Evolutionary conservation across 2,888 invertebrate species (phyloP), one percentile per base, ranked within the genome.

Genomic region (Dicycla oo): DNA sequence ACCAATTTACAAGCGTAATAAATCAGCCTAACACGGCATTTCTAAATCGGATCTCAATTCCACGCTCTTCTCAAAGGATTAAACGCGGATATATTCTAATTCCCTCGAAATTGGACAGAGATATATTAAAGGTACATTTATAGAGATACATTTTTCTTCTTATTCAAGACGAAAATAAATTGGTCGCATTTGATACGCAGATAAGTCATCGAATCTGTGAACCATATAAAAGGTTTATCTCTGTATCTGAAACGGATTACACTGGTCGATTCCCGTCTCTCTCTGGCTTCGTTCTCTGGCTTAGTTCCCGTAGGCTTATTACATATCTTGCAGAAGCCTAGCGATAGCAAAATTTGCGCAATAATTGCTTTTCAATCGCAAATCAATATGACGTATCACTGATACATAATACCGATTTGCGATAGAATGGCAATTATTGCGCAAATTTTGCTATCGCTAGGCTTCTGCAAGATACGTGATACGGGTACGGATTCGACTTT

Each of bases 121-220:
- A 80, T 72, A 69, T 65, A 69, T 54, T 76, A 47, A 51, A 66
- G 20, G n/a, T n/a, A n/a, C n/a, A n/a, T n/a, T n/a, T n/a, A 40
- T 15, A n/a, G 53, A 72, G 63, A 75, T 80, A 73, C 69, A 69
- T 64, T 23, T 43, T 38, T 61, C 60, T 51, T 45, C 60, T 23
- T 3, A 64, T 34, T 49, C 40, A 47, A 73, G 15, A 49, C 56
- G 53, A 67, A 56, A 75, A 81, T 83, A 73, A 81, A 78, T n/a
- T 81, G 62, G 57, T 58, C 43, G 62, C 47, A 56, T 71, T 69
- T 68, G 57, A 63, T 67, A 56, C 72, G 45, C n/a, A 60, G 60
- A 60, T 78, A 53, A 53, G 47, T 40, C 38, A 58, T 49, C 3
- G 43, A 80, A 66, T 69, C 49, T 58, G 54, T 66, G 34, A 57